phyloP scores from a whole-genome alignment of 2,113 vertebrate species.

The Tursiops truncatus region DNA sequence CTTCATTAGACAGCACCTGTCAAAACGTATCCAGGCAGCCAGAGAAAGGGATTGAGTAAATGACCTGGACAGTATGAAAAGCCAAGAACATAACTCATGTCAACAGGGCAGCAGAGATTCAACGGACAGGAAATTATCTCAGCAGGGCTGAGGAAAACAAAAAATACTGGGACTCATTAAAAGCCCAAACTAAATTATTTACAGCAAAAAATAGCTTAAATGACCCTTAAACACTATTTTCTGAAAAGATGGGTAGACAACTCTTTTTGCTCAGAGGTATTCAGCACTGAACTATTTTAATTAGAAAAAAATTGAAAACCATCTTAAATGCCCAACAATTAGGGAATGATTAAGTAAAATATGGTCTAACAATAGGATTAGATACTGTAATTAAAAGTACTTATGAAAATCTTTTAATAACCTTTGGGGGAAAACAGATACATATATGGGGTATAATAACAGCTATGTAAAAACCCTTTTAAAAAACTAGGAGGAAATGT shows the following conservation, averaged over 20 bases:
- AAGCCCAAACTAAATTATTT: slow-evolving; percentile 15
- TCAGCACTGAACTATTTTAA: slow-evolving; percentile 38
- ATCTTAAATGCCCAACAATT: slow-evolving; percentile 28
- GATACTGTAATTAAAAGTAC: slow-evolving; percentile 46
- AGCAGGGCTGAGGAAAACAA: slow-evolving; percentile 11
- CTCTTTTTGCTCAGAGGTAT: background rate
- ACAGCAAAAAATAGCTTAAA: background rate
- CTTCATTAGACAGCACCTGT: background rate
- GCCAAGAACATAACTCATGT: background rate
- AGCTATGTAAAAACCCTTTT: background rate
- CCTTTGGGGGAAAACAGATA: background rate
- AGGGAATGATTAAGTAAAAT: slow-evolving; percentile 33
- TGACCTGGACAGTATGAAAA: slow-evolving; percentile 16
- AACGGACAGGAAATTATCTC: slow-evolving; percentile 1
- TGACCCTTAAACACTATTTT: background rate
- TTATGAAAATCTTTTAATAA: slow-evolving; percentile 41
- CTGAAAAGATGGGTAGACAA: background rate
- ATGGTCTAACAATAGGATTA: slow-evolving; percentile 7
- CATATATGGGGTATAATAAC: background rate
- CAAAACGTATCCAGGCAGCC: background rate
- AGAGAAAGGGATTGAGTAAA: background rate
- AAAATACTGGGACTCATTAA: background rate
- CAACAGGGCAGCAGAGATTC: background rate
- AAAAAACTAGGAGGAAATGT: background rate
- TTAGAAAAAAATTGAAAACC: background rate